Base-by-base conservation (phyloP, 2,888 invertebrate genomes). In the Meliscaeva auricollis region DNA sequence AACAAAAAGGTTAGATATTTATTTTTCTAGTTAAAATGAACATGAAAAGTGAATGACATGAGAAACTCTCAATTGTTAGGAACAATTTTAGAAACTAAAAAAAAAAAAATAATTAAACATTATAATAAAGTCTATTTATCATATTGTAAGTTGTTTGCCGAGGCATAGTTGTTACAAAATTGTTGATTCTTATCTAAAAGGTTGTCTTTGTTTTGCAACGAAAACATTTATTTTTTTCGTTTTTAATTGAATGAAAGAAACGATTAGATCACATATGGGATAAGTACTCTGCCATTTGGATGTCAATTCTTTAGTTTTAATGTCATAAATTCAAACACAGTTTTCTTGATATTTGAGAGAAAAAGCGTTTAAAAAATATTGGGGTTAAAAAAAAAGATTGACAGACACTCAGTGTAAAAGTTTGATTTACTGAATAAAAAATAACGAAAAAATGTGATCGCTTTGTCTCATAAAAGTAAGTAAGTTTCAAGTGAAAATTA, bases 1-100 rank as follows among this genome's bases (percentile, higher is more conserved):
- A 15, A 30, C 30, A 60, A 60, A 41, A 60, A 60, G 41, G 22
- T 60, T 60, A 44, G 60, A 41, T 60, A 60, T 60, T 60, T 41
- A 41, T 54, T 41, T 69, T 26, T 26, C 26, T 48, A 64, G 35
- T 64, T 64, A 50, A 60, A 60, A 41, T 73, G 9, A 41, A 46
- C 62, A 66, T 68, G 79, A 44, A 41, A 60, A 69, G 75, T 77
- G 81, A 77, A 72, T 82, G 72, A 77, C 82, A 82, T 82, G 72
- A 46, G 66, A 77, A 82, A 77, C 58, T 46, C 30, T 82, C 60
- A 82, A 77, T 68, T 77, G 72, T 77, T 68, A 20, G 30, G 15
- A 48, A 38, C 20, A 22, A 50, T 50, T 50, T 22, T 26, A 50
- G 30, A 70, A 75, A 66, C 56, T 56, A 56, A 7, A 32, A 32